phyloP scores from a whole-genome alignment of 2,797 vertebrate genomes.

The Paratrypauchen microcephalus region DNA sequence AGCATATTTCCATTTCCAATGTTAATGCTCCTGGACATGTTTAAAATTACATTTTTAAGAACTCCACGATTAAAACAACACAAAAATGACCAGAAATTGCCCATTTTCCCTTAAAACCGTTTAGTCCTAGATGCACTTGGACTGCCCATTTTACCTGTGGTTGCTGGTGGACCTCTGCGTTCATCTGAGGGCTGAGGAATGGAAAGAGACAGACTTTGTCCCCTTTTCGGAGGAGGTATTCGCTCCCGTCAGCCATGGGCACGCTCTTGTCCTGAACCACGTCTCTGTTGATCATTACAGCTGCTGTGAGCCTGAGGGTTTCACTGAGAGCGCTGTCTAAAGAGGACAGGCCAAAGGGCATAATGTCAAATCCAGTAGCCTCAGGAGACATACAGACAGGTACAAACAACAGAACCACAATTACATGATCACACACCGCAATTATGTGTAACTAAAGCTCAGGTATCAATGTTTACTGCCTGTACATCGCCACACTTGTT shows the following conservation, averaged over 20 bases:
- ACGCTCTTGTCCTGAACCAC: constrained; percentile 78
- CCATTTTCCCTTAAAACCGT: too few species aligned
- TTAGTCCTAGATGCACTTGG: background rate
- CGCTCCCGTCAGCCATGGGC: constrained; percentile 72
- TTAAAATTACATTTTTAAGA: too few species aligned
- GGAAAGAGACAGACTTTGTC: constrained; percentile 88
- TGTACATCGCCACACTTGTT: background rate
- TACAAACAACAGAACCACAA: constrained; percentile 35
- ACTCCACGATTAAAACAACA: too few species aligned
- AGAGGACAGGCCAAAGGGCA: constrained; percentile 38
- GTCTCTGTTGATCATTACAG: constrained; percentile 85
- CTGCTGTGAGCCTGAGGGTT: constrained; percentile 85
- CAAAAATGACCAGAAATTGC: too few species aligned
- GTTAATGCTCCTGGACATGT: too few species aligned
- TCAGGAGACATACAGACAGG: constrained; percentile 16
- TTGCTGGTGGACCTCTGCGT: constrained; percentile 83
- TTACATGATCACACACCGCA: constrained; percentile 26
- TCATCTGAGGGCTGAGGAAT: constrained; percentile 88
- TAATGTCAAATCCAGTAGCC: constrained; percentile 39
- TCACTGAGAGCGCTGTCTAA: constrained; percentile 78
- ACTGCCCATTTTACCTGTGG: constrained; percentile 79
- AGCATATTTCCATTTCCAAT: too few species aligned
- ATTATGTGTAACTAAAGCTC: constrained; percentile 35
- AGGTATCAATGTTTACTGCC: constrained; percentile 27
- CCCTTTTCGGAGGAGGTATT: constrained; percentile 80